Evolutionary conservation across 2,797 vertebrate species (phyloP).

Genomic region (Peromyscus eremicus): DNA sequence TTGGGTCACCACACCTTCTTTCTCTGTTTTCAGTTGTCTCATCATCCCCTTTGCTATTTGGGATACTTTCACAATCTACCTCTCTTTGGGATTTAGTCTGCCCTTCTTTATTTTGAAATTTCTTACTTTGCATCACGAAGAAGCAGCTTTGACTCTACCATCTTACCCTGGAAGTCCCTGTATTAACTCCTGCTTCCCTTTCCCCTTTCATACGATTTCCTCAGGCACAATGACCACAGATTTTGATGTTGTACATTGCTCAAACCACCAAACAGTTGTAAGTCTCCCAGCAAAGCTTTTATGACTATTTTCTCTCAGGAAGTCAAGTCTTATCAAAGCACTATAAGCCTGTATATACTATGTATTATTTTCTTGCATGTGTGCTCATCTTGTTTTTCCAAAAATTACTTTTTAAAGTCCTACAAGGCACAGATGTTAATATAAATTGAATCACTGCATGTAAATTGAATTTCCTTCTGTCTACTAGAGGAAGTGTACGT

Average conservation of each 20-base stretch:
- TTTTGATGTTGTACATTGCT: not conserved
- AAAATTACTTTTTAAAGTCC: not conserved
- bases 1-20: not conserved
- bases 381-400: not conserved
- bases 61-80: not conserved
- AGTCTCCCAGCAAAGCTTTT: not conserved
- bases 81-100: not conserved
- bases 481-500: not conserved
- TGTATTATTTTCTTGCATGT: not conserved
- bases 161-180: not conserved
- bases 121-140: not conserved
- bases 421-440: not conserved
- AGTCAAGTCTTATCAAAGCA: not conserved
- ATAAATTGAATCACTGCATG: not conserved
- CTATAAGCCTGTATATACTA: not conserved
- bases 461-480: constrained; percentile 8
- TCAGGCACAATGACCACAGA: not conserved
- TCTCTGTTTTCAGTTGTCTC: not conserved
- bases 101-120: not conserved
- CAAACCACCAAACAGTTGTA: too few species aligned
- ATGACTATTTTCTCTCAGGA: not conserved
- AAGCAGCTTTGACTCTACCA: not conserved
- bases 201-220: not conserved
- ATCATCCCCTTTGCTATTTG: too few species aligned
- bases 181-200: not conserved